Base-by-base conservation (phyloP, 2,888 invertebrate species). In the Heliconius sara region DNA sequence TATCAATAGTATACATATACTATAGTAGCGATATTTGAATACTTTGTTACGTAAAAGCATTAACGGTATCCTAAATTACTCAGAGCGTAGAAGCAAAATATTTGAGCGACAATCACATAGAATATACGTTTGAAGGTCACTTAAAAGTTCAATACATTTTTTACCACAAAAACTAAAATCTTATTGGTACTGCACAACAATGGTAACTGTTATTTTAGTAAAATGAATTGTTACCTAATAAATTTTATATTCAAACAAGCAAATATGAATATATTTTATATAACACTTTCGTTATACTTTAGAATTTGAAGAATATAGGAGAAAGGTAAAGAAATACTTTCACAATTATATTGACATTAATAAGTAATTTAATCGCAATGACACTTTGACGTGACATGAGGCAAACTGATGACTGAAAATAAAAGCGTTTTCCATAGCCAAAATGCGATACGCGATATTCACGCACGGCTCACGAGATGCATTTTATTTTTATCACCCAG, bases 371-470 rank as follows among this genome's bases (percentile, higher is more conserved):
- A 27, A 65, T 16, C 43, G 43, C 70, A 63, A 75, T 67, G 66
- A 34, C 67, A 47, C 34, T 65, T 72, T 77, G 77, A 72, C 65
- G 25, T 74, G 47, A 63, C 39, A 74, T 68, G 57, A 68, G 39
- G 47, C 19, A n/a, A 27, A 47, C 72, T 52, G 72, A 52, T 30
- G n/a, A 57, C 60, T 73, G 66, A 78, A 78, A 78, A 78, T 47
- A 66, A 66, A 66, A 73, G 52, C 43, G 47, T 66, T 73, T 73
- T 60, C 73, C 73, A 73, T 60, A 73, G 73, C 57, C 34, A 68
- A 70, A 77, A 27, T 57, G 22, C 25, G 12, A 25, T 75, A 75
- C 27, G 65, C 60, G 74, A 75, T 63, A 63, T 9, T 74, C 25
- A 63, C 39, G 39, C 25, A 63, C 39, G 39, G 63, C n/a, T 75